phyloP scores from a whole-genome alignment of 2,888 invertebrate genomes.

The Magallana nippona region DNA sequence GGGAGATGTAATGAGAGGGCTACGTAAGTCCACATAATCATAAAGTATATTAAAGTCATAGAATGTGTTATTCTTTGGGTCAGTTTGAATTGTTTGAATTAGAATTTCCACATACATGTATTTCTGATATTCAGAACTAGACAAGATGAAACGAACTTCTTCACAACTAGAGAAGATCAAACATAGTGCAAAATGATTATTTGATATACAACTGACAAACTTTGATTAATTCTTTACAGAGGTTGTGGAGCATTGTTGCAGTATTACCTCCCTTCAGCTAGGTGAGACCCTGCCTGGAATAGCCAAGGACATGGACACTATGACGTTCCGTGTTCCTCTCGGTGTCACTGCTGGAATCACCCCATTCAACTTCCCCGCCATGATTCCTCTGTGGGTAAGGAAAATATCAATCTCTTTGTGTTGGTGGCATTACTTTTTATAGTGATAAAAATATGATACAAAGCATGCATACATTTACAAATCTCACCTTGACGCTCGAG shows the following conservation, averaged over 20 bases:
- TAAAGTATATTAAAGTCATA: no score
- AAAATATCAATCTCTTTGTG: background rate
- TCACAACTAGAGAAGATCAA: background rate
- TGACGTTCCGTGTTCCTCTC: slow-evolving; percentile 93
- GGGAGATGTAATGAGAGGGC: slow-evolving; percentile 97
- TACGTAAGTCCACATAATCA: slow-evolving; percentile 87
- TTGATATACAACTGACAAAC: background rate
- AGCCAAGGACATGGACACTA: slow-evolving; percentile 97
- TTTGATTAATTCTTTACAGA: slow-evolving; percentile 79
- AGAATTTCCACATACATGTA: no score
- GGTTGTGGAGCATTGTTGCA: slow-evolving; percentile 97
- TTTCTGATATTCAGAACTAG: no score
- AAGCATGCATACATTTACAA: no score
- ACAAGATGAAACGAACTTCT: no score
- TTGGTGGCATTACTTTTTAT: background rate
- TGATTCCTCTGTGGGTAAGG: slow-evolving; percentile 96
- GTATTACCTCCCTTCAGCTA: slow-evolving; percentile 93
- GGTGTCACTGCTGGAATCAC: slow-evolving; percentile 97
- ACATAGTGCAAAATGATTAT: background rate
- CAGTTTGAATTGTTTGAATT: no score
- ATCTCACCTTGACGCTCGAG: no score
- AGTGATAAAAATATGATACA: no score
- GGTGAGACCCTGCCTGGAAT: slow-evolving; percentile 94
- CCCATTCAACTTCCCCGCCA: slow-evolving; percentile 99
- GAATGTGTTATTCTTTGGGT: no score